Evolutionary conservation across 1,140 invertebrate genomes (phyloP).

Genomic region (Penaeus japonicus): DNA sequence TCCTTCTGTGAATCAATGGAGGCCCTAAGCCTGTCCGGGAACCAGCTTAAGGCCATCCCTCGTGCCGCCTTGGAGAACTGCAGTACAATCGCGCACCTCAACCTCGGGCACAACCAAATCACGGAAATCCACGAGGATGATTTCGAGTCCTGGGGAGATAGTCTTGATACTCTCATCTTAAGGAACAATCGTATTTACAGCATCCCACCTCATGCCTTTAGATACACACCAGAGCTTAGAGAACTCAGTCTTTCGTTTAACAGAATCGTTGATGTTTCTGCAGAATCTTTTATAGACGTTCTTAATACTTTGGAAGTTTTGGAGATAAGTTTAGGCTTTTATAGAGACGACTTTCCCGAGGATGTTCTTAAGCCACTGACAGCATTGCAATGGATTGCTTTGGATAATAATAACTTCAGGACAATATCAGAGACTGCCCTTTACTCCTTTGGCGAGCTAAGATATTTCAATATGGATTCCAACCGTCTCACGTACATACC

Average conservation of each 20-base stretch:
- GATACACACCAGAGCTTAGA: conserved; percentile 70
- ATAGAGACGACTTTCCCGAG: conserved; percentile 80
- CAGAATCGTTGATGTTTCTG: conserved; percentile 78
- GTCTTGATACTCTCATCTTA: conserved; percentile 82
- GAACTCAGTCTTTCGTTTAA: conserved; percentile 91
- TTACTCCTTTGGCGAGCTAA: conserved; percentile 69
- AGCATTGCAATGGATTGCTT: conserved; percentile 81
- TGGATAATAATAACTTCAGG: conserved; percentile 82
- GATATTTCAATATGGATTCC: conserved; percentile 86
- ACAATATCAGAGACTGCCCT: conserved; percentile 59
- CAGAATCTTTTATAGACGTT: conserved; percentile 78
- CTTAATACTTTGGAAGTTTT: conserved; percentile 79
- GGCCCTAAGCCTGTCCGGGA: conserved; percentile 81
- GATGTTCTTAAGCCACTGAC: conserved; percentile 75
- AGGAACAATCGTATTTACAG: conserved; percentile 84
- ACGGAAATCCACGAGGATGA: conserved; percentile 76
- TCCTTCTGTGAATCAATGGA: conserved; percentile 78
- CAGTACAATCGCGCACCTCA: conserved; percentile 78
- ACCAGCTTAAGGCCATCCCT: conserved; percentile 78
- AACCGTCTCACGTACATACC: conserved; percentile 68
- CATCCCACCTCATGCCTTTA: conserved; percentile 77
- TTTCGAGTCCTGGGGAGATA: conserved; percentile 80
- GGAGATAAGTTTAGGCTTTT: conserved; percentile 81
- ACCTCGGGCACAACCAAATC: conserved; percentile 87
- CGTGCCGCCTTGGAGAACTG: conserved; percentile 73